Evolutionary conservation across 2,888 invertebrate genomes (phyloP).

Genomic region (Cryptophagus acutangulus): DNA sequence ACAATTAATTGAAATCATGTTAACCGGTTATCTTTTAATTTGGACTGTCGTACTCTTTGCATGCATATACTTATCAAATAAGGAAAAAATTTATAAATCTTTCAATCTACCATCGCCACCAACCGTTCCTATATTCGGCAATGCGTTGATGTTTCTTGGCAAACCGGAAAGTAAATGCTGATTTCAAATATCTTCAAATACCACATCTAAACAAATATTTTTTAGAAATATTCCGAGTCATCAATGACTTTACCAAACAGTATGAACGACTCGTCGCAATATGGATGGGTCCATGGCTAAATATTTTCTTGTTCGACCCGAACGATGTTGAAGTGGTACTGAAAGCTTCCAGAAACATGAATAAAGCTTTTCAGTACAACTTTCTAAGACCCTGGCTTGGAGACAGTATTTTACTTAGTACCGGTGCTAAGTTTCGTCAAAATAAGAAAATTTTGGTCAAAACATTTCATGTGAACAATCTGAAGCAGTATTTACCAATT

Average conservation of each 20-base stretch:
- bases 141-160: conserved; percentile 2
- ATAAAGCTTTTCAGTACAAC: conserved; percentile 26
- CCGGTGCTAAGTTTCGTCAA: conserved; percentile 25
- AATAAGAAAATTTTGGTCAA: conserved; percentile 30
- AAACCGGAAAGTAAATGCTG: conserved; percentile 9
- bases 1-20: no score
- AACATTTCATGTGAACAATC: conserved; percentile 25
- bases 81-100: not conserved
- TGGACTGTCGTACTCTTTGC: not conserved
- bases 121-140: conserved; percentile 3
- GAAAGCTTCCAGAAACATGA: conserved; percentile 18
- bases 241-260: conserved; percentile 10
- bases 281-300: conserved; percentile 29
- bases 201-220: not conserved
- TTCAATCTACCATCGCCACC: conserved; percentile 6
- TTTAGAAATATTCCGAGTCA: conserved; percentile 16
- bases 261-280: conserved; percentile 24
- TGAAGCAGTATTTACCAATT: conserved; percentile 25
- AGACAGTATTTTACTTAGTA: conserved; percentile 27
- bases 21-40: not conserved
- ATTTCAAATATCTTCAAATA: no score
- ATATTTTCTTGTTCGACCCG: conserved; percentile 26
- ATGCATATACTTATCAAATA: not conserved
- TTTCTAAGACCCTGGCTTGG: conserved; percentile 30
- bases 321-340: conserved; percentile 27